Evolutionary conservation across 2,797 vertebrate species (phyloP).

Genomic region (Hybognathus amarus): DNA sequence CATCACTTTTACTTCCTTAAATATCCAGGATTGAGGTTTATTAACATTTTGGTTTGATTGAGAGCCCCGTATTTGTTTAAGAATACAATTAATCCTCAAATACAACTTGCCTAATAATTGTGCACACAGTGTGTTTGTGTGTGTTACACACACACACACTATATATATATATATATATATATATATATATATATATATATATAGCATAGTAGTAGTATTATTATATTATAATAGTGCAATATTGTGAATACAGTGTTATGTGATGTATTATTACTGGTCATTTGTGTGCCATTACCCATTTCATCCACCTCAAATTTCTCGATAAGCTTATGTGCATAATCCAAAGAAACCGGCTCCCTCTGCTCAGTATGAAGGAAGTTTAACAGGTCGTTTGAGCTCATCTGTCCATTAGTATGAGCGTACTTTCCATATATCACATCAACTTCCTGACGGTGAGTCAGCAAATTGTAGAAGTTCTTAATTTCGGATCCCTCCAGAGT

Average conservation of each 20-base stretch:
- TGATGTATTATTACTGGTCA: not conserved
- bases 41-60: no score
- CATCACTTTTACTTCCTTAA: no score
- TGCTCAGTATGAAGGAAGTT: constrained; percentile 84
- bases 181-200: no score
- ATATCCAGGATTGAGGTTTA: no score
- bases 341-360: constrained; percentile 72
- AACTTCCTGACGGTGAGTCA: constrained; percentile 88
- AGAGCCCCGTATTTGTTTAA: no score
- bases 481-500: constrained; percentile 91
- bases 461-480: constrained; percentile 87
- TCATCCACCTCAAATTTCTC: constrained; percentile 86
- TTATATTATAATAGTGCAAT: no score
- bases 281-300: constrained; percentile 75
- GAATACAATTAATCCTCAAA: no score
- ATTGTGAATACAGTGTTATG: not conserved
- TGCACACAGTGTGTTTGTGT: no score
- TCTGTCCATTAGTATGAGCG: constrained; percentile 67
- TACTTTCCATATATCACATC: constrained; percentile 80
- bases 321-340: constrained; percentile 82
- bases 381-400: constrained; percentile 81
- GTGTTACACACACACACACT: no score
- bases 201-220: no score
- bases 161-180: no score
- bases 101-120: no score